Base-by-base conservation (phyloP, 1,140 invertebrate genomes). In the Hylyphantes graminicola region DNA sequence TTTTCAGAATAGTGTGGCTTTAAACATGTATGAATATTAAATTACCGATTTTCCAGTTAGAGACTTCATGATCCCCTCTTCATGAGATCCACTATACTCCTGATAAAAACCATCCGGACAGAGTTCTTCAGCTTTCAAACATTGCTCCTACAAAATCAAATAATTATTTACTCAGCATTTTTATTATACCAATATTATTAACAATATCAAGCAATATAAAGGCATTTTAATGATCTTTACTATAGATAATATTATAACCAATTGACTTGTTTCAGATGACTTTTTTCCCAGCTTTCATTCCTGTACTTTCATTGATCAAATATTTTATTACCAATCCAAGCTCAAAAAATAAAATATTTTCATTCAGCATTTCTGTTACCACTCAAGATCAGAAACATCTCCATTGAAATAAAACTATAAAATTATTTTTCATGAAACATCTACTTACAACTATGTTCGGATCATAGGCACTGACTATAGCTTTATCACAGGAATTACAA, bases 401-500 rank as follows among this genome's bases (percentile, higher is more conserved):
- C n/a, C n/a, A n/a, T n/a, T n/a, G 1, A 35, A 35, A 35, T 2
- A 35, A 35, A 35, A 35, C 35, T n/a, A 35, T 35, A 35, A 35
- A 35, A 35, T 35, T 35, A 35, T 2, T 1, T 35, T 35, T 35
- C 35, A 35, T 75, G 50, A 75, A 72, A n/a, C 4, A 51, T 10
- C 3, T 15, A 74, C 83, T 85, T 68, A 87, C 93, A 15, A 88
- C 85, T 61, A 85, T 84, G 68, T 87, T 88, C 13, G 87, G 85
- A 12, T 86, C 87, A 53, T 88, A 75, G 11, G 79, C 92, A 68
- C 92, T 94, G 86, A 97, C 94, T 48, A 98, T 94, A 0, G 96
- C 96, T 88, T 96, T 94, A 86, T 95, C 94, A 90, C 97, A 99
- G 8, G 94, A 95, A 81, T 94, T 94, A 88, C 97, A 99, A 0